Percentiles rank a stretch among this genome's conserved stretches.
These are phyloP conservation scores for Neotoma lepida DNA, from an alignment of 2,113 vertebrate species.

Conservation along the genomic window DNA sequence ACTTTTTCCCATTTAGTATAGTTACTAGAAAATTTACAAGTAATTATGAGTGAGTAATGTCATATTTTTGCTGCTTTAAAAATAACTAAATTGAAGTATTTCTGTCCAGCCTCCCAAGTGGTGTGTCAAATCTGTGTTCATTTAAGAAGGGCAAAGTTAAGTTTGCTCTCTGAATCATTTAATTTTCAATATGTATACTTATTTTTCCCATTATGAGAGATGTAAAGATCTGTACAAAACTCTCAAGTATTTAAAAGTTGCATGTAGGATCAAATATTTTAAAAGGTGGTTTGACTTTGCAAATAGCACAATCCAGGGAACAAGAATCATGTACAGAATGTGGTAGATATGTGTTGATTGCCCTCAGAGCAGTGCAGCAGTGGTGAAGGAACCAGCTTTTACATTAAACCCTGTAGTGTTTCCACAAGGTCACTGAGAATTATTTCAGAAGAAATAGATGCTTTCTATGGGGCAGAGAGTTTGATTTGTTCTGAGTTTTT, in stretches of 20 bases:
- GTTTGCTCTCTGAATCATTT: slow-evolving; percentile 66
- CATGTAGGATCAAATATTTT: slow-evolving; percentile 26
- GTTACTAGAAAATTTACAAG: slow-evolving; percentile 52
- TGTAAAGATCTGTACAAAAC: slow-evolving; percentile 17
- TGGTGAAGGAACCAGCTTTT: slow-evolving; percentile 11
- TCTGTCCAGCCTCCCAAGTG: slow-evolving; percentile 44
- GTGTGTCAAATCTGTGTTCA: slow-evolving; percentile 62
- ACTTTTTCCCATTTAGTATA: background rate
- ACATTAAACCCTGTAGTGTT: background rate
- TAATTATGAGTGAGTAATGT: background rate
- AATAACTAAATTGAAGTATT: slow-evolving; percentile 60
- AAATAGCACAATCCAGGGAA: background rate
- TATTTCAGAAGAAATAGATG: slow-evolving; percentile 37
- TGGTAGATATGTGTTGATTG: slow-evolving; percentile 6
- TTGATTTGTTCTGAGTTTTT: slow-evolving; percentile 24
- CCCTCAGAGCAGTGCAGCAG: background rate
- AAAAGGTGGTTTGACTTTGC: slow-evolving; percentile 59
- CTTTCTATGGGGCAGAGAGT: background rate
- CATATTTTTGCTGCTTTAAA: slow-evolving; percentile 56
- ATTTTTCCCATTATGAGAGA: slow-evolving; percentile 51
- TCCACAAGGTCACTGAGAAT: slow-evolving; percentile 45
- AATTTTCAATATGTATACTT: slow-evolving; percentile 57
- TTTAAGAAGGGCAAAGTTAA: slow-evolving; percentile 68
- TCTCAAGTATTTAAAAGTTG: slow-evolving; percentile 60
- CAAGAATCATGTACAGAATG: background rate